phyloP scores from a whole-genome alignment of 1,140 invertebrate genomes.

The Pogonomyrmex barbatus region DNA sequence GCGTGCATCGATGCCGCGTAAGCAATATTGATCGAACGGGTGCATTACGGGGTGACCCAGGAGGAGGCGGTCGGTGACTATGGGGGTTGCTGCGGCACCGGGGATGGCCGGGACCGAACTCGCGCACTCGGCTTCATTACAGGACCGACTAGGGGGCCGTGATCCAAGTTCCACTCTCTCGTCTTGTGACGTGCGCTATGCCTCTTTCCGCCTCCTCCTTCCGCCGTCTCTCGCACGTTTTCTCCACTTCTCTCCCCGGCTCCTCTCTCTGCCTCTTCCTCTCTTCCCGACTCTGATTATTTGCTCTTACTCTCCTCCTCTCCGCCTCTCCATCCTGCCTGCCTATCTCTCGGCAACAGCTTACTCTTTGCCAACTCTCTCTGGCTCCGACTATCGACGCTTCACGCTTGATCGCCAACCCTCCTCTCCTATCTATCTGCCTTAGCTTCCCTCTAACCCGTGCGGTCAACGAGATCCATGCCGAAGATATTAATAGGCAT shows the following conservation, averaged over 20 bases:
- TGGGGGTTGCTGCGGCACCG: conserved; percentile 73
- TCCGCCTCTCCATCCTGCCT: not conserved
- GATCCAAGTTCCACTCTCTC: conserved; percentile 70
- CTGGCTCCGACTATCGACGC: conserved; percentile 71
- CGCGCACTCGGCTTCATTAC: conserved; percentile 75
- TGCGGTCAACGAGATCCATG: conserved; percentile 72
- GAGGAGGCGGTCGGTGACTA: conserved; percentile 69
- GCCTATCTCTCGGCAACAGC: conserved; percentile 45
- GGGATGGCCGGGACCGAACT: conserved; percentile 65
- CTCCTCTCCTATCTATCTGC: conserved; percentile 39
- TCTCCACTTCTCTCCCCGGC: not conserved
- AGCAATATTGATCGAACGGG: conserved; percentile 80
- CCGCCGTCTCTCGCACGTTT: conserved; percentile 50
- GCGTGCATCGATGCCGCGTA: conserved; percentile 75
- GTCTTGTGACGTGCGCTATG: conserved; percentile 43
- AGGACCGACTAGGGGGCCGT: conserved; percentile 69
- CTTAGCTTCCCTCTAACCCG: conserved; percentile 48
- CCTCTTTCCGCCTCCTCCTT: conserved; percentile 51
- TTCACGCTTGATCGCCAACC: conserved; percentile 78
- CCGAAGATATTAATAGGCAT: conserved; percentile 71
- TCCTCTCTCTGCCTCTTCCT: not conserved
- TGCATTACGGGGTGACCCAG: conserved; percentile 75
- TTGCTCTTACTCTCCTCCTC: conserved; percentile 26
- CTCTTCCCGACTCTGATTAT: conserved; percentile 18
- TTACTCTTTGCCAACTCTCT: conserved; percentile 66